Evolutionary conservation across 2,797 vertebrate genomes (phyloP), one percentile per base, ranked within the genome.

Genomic region (Choloepus didactylus): DNA sequence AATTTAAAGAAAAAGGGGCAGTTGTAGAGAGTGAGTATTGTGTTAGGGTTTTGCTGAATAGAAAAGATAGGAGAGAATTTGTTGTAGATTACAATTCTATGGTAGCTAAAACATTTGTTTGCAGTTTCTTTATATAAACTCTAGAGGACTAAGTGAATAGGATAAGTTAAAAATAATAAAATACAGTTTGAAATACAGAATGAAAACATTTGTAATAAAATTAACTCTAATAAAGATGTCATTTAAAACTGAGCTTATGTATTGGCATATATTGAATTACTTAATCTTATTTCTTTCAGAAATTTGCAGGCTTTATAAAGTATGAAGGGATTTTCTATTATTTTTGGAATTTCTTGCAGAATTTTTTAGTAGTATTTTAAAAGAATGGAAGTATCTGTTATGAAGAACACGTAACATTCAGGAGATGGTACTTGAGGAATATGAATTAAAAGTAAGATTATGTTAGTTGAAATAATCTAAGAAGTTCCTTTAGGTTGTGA

Each of bases 141-240:
- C 1, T 56, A 70, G 15, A 14, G 54, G 15, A 56, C 14, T 75
- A 64, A 89, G 11, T 91, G 25, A 85, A 41, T 86, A 83, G 77
- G 44, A 60, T 79, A 83, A 77, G 46, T 75, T 80, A 88, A 88
- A 79, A 80, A 77, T 89, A 89, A 59, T 44, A 84, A 70, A 76
- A 82, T 92, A 31, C 10, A 85, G 46, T 81, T 87, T 90, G 59
- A 94, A 92, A 80, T 82, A 83, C 0, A 56, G 29, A 35, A 29
- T 82, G 15, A 54, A 94, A 91, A 80, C 6, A 25, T 92, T 92
- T 86, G 5, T 96, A 54, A 67, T 77, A 81, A 92, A 94, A 88
- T 77, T 89, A 70, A 94, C 66, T 91, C 79, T 54, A 67, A 51
- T 5, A 44, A 85, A 56, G 38, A 35, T 70, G 41, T 35, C 49